Evolutionary conservation across 2,797 vertebrate genomes (phyloP).

Genomic region (Scyliorhinus canicula): DNA sequence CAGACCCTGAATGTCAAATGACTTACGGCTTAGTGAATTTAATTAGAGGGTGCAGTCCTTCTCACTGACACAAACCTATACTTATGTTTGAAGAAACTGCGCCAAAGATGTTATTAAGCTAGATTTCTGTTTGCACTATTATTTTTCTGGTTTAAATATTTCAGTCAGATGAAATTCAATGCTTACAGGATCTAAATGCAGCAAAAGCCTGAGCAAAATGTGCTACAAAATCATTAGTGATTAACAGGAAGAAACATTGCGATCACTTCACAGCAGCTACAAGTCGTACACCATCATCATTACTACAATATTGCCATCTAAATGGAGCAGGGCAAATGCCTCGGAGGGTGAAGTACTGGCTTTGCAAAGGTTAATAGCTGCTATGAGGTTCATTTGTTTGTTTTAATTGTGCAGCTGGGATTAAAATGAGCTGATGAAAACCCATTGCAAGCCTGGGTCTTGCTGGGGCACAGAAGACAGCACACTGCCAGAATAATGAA

Average conservation of each 20-base stretch:
- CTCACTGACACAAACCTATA: conserved; percentile 8
- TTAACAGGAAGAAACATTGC: background rate
- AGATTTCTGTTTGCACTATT: background rate
- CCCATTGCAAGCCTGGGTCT: background rate
- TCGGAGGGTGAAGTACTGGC: background rate
- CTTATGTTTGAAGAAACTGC: background rate
- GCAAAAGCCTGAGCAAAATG: background rate
- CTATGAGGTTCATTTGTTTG: background rate
- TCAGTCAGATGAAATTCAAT: background rate
- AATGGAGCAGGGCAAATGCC: background rate
- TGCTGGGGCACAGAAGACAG: background rate
- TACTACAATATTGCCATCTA: background rate
- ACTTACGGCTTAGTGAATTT: conserved; percentile 1
- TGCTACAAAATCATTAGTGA: background rate
- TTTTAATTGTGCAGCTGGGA: background rate
- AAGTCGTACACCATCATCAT: background rate
- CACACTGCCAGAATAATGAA: background rate
- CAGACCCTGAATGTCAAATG: conserved; percentile 11
- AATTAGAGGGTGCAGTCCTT: background rate
- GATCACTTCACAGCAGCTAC: background rate
- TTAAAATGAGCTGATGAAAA: background rate
- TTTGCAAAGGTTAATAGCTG: background rate
- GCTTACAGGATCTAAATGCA: background rate
- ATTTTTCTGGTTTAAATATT: background rate
- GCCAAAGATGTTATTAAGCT: background rate